Evolutionary conservation across 2,113 vertebrate species (phyloP).

Genomic region (Carollia perspicillata): DNA sequence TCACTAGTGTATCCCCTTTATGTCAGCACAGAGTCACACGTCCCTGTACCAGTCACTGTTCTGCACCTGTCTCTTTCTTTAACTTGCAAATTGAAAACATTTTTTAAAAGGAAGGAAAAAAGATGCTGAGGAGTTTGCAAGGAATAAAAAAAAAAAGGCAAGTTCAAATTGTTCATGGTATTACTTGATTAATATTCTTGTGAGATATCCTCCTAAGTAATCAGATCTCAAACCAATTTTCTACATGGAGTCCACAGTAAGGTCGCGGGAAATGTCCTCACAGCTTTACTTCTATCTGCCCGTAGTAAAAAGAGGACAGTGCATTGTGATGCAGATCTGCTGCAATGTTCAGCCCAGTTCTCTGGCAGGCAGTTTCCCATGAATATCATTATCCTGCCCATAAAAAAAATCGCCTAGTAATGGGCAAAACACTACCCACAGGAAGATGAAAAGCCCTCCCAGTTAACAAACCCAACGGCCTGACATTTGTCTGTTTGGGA

Average conservation of each 20-base stretch:
- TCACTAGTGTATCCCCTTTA: not conserved
- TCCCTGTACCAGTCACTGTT: not conserved
- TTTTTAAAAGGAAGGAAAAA: not conserved
- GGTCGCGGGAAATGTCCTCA: constrained; percentile 8
- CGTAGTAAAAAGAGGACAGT: not conserved
- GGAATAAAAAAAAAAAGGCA: not conserved
- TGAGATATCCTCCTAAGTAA: constrained; percentile 31
- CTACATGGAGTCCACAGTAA: constrained; percentile 49
- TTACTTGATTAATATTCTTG: constrained; percentile 49
- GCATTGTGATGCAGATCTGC: constrained; percentile 45
- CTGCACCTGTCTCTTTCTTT: not conserved
- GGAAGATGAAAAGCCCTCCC: constrained; percentile 19
- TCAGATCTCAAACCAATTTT: constrained; percentile 34
- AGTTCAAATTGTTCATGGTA: not conserved
- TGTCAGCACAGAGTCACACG: not conserved
- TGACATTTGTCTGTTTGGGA: constrained; percentile 44
- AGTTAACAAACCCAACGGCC: not conserved
- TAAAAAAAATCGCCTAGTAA: constrained; percentile 47
- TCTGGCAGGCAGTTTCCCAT: constrained; percentile 48
- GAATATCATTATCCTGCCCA: constrained; percentile 69
- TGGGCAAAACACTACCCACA: not conserved
- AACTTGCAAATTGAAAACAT: not conserved
- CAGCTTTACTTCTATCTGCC: not conserved
- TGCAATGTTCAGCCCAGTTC: constrained; percentile 24
- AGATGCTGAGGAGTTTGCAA: not conserved